Evolutionary conservation across 2,888 invertebrate genomes (phyloP), one percentile per base, ranked within the genome.

Genomic region (Acronicta alni): DNA sequence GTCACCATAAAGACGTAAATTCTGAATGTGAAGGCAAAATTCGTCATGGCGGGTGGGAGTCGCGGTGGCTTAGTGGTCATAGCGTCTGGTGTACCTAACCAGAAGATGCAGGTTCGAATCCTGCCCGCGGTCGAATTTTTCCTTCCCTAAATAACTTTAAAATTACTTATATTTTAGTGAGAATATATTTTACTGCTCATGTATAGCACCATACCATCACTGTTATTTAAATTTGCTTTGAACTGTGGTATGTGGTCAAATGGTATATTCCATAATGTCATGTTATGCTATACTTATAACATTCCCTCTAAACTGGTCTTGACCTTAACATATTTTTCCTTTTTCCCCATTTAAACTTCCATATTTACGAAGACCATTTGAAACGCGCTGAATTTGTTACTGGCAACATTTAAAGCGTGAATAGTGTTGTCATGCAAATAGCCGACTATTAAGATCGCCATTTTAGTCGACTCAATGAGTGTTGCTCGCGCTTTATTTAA

Each of bases 371-470:
- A 54, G 54, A 51, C 18, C 63, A 57, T 68, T 63, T 63, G 37
- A 58, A 56, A 57, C 52, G 26, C 60, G 56, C 60, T 66, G 59
- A 67, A 72, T 75, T 67, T 63, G 67, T 67, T 39, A 67, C 63
- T 69, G 52, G 56, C 57, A 60, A 55, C 61, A 67, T 64, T 65
- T 63, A 54, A 57, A 57, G 30, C 43, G 43, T 69, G 77, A 67
- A 69, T 72, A 70, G 72, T 66, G 66, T 81, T 75, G 80, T 81
- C 65, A 81, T 73, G 77, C 69, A 71, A 80, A 82, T 77, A 62
- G 45, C 38, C 10, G 42, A 48, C 69, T 69, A 72, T 74, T 69
- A 64, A 53, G 58, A 57, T 49, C 45, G 58, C 78, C 79, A 73
- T 80, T 80, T 80, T 67, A 75, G 77, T 73, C 65, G 54, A 71